These are phyloP conservation scores for Muscicapa striata DNA, from an alignment of 2,797 vertebrate genomes.

Conservation along the genomic window DNA sequence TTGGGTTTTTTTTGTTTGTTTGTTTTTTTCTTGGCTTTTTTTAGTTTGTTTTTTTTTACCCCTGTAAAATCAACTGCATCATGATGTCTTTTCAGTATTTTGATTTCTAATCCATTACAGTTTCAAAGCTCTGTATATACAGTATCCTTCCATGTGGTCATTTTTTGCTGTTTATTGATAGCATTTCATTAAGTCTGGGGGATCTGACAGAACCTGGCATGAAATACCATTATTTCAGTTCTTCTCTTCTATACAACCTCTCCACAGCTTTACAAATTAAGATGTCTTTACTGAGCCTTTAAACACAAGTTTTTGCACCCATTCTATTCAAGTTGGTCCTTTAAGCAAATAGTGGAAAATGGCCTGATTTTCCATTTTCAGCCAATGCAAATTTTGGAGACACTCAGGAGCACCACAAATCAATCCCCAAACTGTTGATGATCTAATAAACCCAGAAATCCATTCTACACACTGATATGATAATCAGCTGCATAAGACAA, in stretches of 20 bases:
- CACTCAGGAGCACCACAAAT: neutral
- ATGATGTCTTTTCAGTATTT: neutral
- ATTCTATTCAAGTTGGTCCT: neutral
- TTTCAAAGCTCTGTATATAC: neutral
- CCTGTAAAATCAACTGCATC: neutral
- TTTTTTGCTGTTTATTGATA: neutral
- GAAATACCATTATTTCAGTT: neutral
- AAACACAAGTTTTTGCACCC: neutral
- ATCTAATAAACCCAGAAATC: neutral
- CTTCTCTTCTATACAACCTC: neutral
- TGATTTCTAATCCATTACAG: neutral
- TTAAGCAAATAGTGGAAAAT: neutral
- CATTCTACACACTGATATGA: neutral
- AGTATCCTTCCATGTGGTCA: neutral
- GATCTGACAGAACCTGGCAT: neutral
- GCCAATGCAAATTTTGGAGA: neutral
- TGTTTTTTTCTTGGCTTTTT: no score
- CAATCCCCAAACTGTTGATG: accelerated
- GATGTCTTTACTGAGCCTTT: neutral
- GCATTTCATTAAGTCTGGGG: neutral
- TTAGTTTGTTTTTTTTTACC: no score
- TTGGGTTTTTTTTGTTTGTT: no score
- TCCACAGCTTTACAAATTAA: neutral
- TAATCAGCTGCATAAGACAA: neutral
- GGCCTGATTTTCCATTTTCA: neutral